phyloP scores from a whole-genome alignment of 2,113 vertebrate species.

The Macrotis lagotis region DNA sequence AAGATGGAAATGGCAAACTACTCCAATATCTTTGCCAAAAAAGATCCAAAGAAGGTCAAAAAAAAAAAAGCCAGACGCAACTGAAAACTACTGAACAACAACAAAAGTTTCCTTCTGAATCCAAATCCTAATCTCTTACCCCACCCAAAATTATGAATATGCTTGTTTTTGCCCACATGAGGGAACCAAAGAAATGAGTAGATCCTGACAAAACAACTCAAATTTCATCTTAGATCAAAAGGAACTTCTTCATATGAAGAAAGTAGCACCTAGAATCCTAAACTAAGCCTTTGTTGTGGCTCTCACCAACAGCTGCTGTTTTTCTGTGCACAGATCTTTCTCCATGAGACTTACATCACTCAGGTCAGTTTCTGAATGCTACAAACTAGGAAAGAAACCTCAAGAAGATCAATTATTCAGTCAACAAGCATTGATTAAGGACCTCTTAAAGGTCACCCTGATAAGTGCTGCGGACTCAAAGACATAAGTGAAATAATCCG shows the following conservation, averaged over 20 bases:
- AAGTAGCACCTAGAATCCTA: background rate
- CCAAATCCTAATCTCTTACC: background rate
- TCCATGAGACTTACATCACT: background rate
- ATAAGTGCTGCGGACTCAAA: background rate
- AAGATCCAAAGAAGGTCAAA: background rate
- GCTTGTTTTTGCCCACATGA: background rate
- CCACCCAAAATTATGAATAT: background rate
- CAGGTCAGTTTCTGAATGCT: background rate
- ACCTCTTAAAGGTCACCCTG: background rate
- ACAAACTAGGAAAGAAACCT: background rate
- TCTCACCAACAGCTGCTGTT: background rate
- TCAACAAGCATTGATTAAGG: background rate
- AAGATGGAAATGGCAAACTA: background rate
- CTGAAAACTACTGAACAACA: background rate
- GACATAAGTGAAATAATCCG: too few relatives aligned
- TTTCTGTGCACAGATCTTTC: background rate
- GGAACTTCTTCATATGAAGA: background rate
- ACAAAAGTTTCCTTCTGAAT: background rate
- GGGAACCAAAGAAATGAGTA: background rate
- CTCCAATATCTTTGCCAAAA: background rate
- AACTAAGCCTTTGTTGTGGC: background rate
- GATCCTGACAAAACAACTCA: background rate
- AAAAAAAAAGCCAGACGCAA: background rate
- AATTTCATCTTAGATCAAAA: background rate
- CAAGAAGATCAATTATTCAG: background rate